Percentiles rank a stretch among this genome's conserved stretches.
Evolutionary conservation across 1,140 invertebrate species (phyloP).

Genomic region (Cepaea nemoralis): DNA sequence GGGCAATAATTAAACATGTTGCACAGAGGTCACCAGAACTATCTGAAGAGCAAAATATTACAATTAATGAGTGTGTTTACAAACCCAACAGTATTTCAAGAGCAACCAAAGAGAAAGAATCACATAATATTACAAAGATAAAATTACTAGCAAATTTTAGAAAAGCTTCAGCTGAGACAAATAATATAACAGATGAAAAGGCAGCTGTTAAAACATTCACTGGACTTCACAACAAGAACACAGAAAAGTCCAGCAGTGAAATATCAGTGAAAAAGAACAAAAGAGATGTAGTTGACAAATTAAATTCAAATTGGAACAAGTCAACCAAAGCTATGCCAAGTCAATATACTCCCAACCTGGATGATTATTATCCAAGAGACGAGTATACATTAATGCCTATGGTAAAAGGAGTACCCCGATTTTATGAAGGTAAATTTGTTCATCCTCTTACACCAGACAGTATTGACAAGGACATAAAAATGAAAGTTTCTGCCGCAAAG

Average conservation of each 20-base stretch:
- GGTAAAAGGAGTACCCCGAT: constrained; percentile 55
- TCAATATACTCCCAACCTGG: constrained; percentile 62
- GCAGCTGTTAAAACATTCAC: constrained; percentile 11
- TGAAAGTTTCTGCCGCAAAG: constrained; percentile 51
- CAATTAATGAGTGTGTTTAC: constrained; percentile 34
- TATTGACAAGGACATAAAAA: constrained; percentile 48
- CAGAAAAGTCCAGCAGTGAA: constrained; percentile 24
- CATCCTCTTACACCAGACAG: constrained; percentile 43
- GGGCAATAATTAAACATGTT: constrained; percentile 48
- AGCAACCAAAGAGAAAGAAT: background rate
- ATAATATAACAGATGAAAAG: constrained; percentile 28
- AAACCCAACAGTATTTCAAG: constrained; percentile 51
- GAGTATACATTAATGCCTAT: constrained; percentile 66
- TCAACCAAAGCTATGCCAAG: constrained; percentile 57
- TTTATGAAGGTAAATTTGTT: constrained; percentile 59
- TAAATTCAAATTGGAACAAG: constrained; percentile 65
- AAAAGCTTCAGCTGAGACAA: constrained; percentile 35
- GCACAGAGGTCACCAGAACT: constrained; percentile 10
- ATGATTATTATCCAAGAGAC: constrained; percentile 68
- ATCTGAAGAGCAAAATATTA: background rate
- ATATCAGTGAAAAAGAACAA: constrained; percentile 15
- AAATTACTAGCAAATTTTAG: constrained; percentile 31
- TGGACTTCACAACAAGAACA: constrained; percentile 5
- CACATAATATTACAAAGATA: constrained; percentile 34
- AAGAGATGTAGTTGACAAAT: constrained; percentile 27